These are phyloP conservation scores for Nasonia vitripennis DNA, from an alignment of 1,140 invertebrate species.

Conservation along the genomic window DNA sequence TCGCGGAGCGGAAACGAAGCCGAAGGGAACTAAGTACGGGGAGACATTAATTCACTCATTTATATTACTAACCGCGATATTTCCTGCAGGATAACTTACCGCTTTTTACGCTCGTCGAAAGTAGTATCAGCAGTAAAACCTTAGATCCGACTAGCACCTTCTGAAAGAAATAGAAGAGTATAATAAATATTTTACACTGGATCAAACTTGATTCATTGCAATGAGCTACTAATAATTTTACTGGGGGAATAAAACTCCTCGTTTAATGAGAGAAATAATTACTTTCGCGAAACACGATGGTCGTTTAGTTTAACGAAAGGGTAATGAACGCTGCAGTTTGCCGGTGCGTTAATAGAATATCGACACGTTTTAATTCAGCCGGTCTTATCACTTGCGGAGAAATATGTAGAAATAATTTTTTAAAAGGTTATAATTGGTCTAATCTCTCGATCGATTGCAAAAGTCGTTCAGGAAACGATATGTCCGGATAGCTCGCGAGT, in stretches of 20 bases:
- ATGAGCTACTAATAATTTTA: background rate
- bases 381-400: too few species aligned
- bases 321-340: background rate
- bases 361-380: too few species aligned
- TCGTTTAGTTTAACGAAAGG: background rate
- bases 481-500: conserved; percentile 56
- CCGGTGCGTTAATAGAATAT: too few species aligned
- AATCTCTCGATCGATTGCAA: conserved; percentile 55
- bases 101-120: conserved; percentile 39
- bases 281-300: background rate
- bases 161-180: conserved; percentile 43
- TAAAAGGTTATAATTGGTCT: conserved; percentile 43
- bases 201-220: background rate
- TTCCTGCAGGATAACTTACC: conserved; percentile 46
- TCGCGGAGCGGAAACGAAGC: conserved; percentile 12
- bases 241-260: background rate
- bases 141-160: conserved; percentile 46
- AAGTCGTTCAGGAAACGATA: conserved; percentile 61
- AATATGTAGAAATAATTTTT: conserved; percentile 16
- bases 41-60: conserved; percentile 33
- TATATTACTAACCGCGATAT: conserved; percentile 23
- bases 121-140: conserved; percentile 50
- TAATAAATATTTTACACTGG: background rate
- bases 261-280: background rate
- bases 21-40: background rate